Percentiles rank a stretch among this genome's conserved stretches.
These are phyloP conservation scores for Carposina sasakii DNA, from an alignment of 1,140 invertebrate genomes.

Conservation along the genomic window DNA sequence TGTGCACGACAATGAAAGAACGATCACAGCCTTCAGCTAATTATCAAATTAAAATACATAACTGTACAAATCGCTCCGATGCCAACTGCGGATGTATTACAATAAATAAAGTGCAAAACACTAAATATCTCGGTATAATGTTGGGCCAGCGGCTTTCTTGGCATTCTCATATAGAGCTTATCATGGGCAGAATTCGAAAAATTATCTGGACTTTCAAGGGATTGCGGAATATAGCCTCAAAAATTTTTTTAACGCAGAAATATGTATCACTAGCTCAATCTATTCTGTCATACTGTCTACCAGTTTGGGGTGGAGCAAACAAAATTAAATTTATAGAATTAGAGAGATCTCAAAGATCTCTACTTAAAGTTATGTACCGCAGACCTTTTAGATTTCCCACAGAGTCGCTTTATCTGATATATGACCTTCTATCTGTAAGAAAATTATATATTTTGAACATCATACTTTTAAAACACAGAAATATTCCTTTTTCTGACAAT, in stretches of 20 bases:
- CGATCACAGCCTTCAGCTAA: not conserved
- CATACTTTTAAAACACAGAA: not conserved
- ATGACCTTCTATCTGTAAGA: slow-evolving; percentile 3
- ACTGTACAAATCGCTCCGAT: not conserved
- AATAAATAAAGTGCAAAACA: not conserved
- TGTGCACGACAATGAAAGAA: not conserved
- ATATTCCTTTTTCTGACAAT: not conserved
- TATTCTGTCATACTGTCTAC: slow-evolving; percentile 2
- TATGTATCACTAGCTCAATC: slow-evolving; percentile 5
- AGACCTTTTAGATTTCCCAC: slow-evolving; percentile 5
- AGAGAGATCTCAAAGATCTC: not conserved
- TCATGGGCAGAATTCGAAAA: slow-evolving; percentile 1
- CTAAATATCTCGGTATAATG: slow-evolving; percentile 9
- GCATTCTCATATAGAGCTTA: not conserved
- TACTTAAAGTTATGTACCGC: not conserved
- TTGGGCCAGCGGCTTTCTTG: slow-evolving; percentile 2
- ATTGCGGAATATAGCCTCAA: not conserved
- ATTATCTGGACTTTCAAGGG: slow-evolving; percentile 5
- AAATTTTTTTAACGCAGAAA: not conserved
- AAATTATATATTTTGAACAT: not conserved
- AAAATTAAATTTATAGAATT: slow-evolving; percentile 6
- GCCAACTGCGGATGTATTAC: not conserved
- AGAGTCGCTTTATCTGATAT: not conserved
- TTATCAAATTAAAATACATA: slow-evolving; percentile 6
- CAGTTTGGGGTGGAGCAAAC: slow-evolving; percentile 6